Percentiles rank a stretch among this genome's conserved stretches.
These are phyloP conservation scores for Ptilorrhoa leucosticta DNA, from an alignment of 2,113 vertebrate species.

Conservation along the genomic window DNA sequence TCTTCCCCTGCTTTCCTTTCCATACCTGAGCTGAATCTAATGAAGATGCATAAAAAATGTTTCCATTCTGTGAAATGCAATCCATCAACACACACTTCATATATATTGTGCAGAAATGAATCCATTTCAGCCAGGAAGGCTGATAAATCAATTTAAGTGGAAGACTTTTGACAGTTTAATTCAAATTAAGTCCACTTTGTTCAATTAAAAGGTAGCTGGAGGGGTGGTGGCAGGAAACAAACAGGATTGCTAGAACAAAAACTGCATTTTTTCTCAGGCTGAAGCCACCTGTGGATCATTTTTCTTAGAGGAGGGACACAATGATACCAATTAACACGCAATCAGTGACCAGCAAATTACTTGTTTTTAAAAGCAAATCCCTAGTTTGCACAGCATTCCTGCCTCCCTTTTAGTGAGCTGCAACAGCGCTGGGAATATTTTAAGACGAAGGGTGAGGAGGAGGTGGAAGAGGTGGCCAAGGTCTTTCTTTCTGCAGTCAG, in stretches of 20 bases:
- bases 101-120: conserved; percentile 64
- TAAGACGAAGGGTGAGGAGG: background rate
- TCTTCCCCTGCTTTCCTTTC: background rate
- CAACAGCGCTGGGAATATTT: background rate
- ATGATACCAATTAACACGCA: conserved; percentile 58
- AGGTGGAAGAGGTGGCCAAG: background rate
- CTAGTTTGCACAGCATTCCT: conserved; percentile 24
- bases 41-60: conserved; percentile 38
- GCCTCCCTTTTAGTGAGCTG: background rate
- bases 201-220: conserved; percentile 67
- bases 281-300: conserved; percentile 46
- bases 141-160: conserved; percentile 74
- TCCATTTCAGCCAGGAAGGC: conserved; percentile 59
- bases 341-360: conserved; percentile 36
- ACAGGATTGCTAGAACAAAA: conserved; percentile 46
- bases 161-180: conserved; percentile 76
- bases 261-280: conserved; percentile 35
- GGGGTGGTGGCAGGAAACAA: conserved; percentile 19
- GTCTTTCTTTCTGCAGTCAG: background rate
- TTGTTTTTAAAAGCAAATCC: conserved; percentile 5
- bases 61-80: conserved; percentile 50
- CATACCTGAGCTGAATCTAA: conserved; percentile 25
- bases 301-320: conserved; percentile 47
- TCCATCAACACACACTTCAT: conserved; percentile 67
- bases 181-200: conserved; percentile 76